Conservation (phyloP, 2,113 vertebrate genomes). For the Ondatra zibethicus region DNA sequence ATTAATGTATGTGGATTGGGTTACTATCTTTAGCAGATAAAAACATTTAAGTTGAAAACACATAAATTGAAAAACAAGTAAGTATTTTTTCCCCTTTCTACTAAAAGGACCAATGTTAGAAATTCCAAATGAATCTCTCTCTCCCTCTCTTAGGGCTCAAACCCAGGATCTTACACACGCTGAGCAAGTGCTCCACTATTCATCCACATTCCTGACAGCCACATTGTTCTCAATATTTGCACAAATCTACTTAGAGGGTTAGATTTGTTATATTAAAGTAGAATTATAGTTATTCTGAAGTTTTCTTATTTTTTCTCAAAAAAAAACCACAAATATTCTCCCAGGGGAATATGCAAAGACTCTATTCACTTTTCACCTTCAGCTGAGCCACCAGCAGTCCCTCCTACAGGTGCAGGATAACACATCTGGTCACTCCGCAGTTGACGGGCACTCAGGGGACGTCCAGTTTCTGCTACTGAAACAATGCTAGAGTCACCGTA, state of each 20-base stretch:
- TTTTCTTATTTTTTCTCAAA: neutral
- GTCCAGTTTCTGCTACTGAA: constrained; percentile 7
- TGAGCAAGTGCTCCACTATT: neutral
- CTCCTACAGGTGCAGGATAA: neutral
- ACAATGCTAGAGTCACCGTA: neutral
- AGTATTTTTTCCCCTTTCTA: neutral
- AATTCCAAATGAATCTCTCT: neutral
- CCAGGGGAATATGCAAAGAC: neutral
- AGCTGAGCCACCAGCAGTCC: neutral
- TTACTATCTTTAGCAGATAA: neutral
- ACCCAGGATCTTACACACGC: neutral
- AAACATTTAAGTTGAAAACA: constrained; percentile 4
- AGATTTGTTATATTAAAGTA: constrained; percentile 22
- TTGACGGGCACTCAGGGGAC: neutral
- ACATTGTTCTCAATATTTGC: constrained; percentile 24
- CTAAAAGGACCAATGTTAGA: neutral
- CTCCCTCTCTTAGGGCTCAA: too few species aligned
- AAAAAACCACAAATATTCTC: constrained; percentile 26
- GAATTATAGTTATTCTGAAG: constrained; percentile 15
- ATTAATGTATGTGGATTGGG: too few species aligned
- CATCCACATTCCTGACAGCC: neutral
- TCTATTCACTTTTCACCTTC: neutral
- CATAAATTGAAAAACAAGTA: constrained; percentile 28
- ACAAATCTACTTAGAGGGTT: neutral
- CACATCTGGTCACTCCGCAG: constrained; percentile 11